Evolutionary conservation across 1,140 invertebrate genomes (phyloP), one percentile per base, ranked within the genome.

Genomic region (Geopemphigus sp.): DNA sequence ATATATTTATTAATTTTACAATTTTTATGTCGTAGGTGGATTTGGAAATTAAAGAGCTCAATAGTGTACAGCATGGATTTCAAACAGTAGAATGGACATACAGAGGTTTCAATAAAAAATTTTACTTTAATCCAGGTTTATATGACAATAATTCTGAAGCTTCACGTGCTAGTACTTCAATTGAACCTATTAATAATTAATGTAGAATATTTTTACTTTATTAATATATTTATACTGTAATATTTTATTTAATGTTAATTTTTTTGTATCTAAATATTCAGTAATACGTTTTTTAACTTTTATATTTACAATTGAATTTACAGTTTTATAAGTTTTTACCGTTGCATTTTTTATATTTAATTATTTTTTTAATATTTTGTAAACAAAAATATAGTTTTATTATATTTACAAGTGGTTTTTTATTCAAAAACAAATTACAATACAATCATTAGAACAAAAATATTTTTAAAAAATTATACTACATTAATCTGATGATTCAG

Each of bases 91-190:
- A 80, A 54, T 61, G 78, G 39, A 56, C 53, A 22, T 47, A 17
- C 39, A 53, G 53, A 29, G 81, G 81, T 11, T 68, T 80, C 24
- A 80, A 29, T 45, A 74, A 74, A 63, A 68, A 57, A 61, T 73
- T 82, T 56, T 82, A 12, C 32, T 82, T 82, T 45, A 82, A 82
- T 47, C 81, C 81, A 0, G 81, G 81, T 57, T 19, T 82, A 3
- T 82, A 81, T 50, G 39, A 73, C 3, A 54, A 81, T 56, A 53
- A 73, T 54, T 54, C 47, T 22, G 5, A 29, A 15, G 10, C 5
- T 54, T 3, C 19, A 66, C 22, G 17, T 17, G n/a, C 26, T 57
- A n/a, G n/a, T n/a, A 59, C 39, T 50, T 26, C 54, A 63, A 50
- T 17, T 1, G 24, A 32, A n/a, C 14, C 32, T 22, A 24, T 11